Evolutionary conservation across 2,888 invertebrate species (phyloP).

Genomic region (Linnaemya vulpina): DNA sequence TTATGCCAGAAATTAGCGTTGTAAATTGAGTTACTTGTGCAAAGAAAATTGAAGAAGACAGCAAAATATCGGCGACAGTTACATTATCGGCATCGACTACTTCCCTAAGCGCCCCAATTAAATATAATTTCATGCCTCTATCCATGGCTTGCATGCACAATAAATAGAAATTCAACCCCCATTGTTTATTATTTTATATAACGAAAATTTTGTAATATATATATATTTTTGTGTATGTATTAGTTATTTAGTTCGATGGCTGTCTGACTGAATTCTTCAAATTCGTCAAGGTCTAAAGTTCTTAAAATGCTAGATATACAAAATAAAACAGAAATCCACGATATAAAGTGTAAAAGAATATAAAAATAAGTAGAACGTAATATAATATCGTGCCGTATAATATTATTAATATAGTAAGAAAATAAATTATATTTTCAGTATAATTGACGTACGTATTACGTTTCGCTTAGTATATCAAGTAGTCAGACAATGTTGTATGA

Average conservation of each 20-base stretch:
- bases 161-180: slow-evolving; percentile 23
- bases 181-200: slow-evolving; percentile 5
- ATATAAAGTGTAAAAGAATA: slow-evolving; percentile 30
- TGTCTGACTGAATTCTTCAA: slow-evolving; percentile 30
- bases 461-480: slow-evolving; percentile 4
- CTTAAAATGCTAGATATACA: slow-evolving; percentile 57
- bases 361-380: slow-evolving; percentile 58
- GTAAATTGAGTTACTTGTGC: too few species aligned
- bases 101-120: slow-evolving; percentile 16
- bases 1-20: too few species aligned
- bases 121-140: slow-evolving; percentile 7
- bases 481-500: slow-evolving; percentile 16
- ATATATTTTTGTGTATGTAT: slow-evolving; percentile 20
- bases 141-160: background rate
- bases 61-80: too few species aligned
- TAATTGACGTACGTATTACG: slow-evolving; percentile 1
- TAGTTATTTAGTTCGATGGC: background rate
- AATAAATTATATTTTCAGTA: slow-evolving; percentile 26
- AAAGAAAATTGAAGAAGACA: too few species aligned
- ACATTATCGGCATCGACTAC: too few species aligned
- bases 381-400: slow-evolving; percentile 58
- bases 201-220: slow-evolving; percentile 18
- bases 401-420: slow-evolving; percentile 15
- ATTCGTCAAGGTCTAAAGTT: slow-evolving; percentile 63
- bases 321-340: slow-evolving; percentile 45